phyloP scores from a whole-genome alignment of 37 sponge, comb jelly and placozoan species.

The Eunapius fragilis region DNA sequence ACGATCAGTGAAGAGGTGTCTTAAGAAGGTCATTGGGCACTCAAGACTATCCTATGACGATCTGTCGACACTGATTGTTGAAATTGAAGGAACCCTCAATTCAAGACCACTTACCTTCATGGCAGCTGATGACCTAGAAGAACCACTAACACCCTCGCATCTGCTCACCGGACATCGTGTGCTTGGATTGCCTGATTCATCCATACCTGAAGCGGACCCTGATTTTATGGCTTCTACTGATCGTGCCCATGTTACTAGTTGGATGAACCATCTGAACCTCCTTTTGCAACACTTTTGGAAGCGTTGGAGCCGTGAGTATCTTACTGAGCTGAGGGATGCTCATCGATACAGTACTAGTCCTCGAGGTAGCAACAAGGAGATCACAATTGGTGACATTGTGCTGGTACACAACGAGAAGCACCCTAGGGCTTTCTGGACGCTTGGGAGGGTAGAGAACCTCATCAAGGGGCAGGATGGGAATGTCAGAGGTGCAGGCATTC shows the following conservation, averaged over 20 bases:
- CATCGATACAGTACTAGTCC: constrained; percentile 9
- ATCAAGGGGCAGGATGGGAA: background rate
- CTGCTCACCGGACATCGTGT: background rate
- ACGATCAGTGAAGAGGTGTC: constrained; percentile 36
- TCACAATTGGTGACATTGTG: constrained; percentile 9
- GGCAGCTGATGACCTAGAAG: constrained; percentile 24
- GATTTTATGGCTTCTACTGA: constrained; percentile 5
- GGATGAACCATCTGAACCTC: background rate
- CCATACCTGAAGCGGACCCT: no score
- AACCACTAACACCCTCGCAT: constrained; percentile 48
- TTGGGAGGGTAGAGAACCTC: background rate
- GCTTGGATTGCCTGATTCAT: background rate
- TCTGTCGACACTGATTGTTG: constrained; percentile 32
- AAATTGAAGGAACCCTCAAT: constrained; percentile 40
- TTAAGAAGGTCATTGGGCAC: constrained; percentile 34
- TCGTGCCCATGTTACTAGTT: background rate
- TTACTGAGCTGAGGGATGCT: constrained; percentile 1
- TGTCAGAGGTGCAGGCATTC: constrained; percentile 5
- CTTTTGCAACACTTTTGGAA: constrained; percentile 13
- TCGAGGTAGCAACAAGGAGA: background rate
- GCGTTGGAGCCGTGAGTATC: constrained; percentile 7
- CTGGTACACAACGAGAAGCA: constrained; percentile 13
- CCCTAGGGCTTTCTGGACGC: background rate
- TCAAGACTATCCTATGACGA: constrained; percentile 50
- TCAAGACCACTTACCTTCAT: constrained; percentile 36